Evolutionary conservation across 2,797 vertebrate species (phyloP).

Genomic region (Erpetoichthys calabaricus): DNA sequence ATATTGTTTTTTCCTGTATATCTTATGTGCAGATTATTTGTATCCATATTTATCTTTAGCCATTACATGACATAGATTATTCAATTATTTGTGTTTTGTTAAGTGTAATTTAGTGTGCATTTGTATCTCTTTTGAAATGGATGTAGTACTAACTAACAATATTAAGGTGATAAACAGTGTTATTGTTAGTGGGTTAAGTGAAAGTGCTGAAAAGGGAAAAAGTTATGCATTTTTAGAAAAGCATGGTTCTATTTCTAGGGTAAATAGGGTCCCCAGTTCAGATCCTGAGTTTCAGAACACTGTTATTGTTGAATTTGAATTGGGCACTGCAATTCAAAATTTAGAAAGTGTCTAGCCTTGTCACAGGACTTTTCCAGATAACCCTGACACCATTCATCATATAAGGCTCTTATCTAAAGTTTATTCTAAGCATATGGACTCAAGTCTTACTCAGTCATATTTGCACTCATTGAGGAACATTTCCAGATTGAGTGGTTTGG

Average conservation of each 20-base stretch:
- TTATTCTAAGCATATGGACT: slow-evolving; percentile 1
- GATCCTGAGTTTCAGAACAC: slow-evolving; percentile 9
- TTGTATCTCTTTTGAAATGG: slow-evolving; percentile 1
- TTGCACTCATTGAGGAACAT: slow-evolving; percentile 4
- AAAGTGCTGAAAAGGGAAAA: slow-evolving; percentile 11
- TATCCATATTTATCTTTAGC: no score
- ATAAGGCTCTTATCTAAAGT: slow-evolving; percentile 7
- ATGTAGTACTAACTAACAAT: slow-evolving; percentile 9
- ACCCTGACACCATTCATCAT: slow-evolving; percentile 5
- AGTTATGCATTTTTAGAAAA: slow-evolving; percentile 8
- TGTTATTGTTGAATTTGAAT: slow-evolving; percentile 13
- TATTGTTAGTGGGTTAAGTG: slow-evolving; percentile 11
- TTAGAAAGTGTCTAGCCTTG: background rate
- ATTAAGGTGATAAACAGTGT: slow-evolving; percentile 15
- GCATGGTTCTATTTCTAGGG: slow-evolving; percentile 12
- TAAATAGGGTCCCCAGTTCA: slow-evolving; percentile 1
- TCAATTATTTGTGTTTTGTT: no score
- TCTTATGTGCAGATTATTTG: no score
- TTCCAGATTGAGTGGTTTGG: slow-evolving; percentile 7
- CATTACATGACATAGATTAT: no score
- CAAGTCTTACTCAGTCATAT: slow-evolving; percentile 2
- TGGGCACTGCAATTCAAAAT: slow-evolving; percentile 1
- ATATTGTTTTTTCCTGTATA: background rate
- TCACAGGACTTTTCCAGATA: slow-evolving; percentile 3
- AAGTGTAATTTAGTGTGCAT: no score